phyloP scores from a whole-genome alignment of 2,113 vertebrate genomes.

The Empidonax traillii region DNA sequence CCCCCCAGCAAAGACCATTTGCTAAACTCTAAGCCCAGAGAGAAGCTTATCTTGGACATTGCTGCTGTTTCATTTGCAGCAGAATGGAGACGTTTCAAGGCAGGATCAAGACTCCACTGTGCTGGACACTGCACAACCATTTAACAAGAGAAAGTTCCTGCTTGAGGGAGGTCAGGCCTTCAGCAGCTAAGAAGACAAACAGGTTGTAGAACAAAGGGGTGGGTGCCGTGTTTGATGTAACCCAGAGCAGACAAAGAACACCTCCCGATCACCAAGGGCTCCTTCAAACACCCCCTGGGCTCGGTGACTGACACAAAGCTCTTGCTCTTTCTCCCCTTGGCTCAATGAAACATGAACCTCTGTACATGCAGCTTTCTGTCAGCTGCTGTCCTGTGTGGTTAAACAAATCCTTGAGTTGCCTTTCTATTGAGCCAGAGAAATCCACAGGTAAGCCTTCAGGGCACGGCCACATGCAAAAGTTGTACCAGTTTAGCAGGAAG shows the following conservation, averaged over 20 bases:
- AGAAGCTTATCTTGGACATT: background rate
- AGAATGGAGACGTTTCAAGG: background rate
- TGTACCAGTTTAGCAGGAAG: background rate
- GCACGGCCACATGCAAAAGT: background rate
- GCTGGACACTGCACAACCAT: background rate
- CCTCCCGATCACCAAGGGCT: background rate
- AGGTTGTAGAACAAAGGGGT: background rate
- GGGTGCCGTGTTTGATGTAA: background rate
- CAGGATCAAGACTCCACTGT: background rate
- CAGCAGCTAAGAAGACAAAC: background rate
- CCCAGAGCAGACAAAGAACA: background rate
- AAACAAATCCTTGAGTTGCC: background rate
- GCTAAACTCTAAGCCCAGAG: background rate
- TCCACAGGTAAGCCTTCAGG: background rate
- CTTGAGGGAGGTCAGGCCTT: background rate
- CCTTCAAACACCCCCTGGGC: background rate
- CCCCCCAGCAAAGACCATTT: background rate
- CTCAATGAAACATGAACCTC: background rate
- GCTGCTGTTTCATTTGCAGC: background rate
- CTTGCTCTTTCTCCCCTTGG: background rate
- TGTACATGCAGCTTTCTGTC: background rate
- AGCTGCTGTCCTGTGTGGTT: background rate
- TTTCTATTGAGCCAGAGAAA: background rate
- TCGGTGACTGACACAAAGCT: background rate
- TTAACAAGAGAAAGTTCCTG: background rate